Conservation (phyloP, 2,113 vertebrate species). For the Salvator merianae region DNA sequence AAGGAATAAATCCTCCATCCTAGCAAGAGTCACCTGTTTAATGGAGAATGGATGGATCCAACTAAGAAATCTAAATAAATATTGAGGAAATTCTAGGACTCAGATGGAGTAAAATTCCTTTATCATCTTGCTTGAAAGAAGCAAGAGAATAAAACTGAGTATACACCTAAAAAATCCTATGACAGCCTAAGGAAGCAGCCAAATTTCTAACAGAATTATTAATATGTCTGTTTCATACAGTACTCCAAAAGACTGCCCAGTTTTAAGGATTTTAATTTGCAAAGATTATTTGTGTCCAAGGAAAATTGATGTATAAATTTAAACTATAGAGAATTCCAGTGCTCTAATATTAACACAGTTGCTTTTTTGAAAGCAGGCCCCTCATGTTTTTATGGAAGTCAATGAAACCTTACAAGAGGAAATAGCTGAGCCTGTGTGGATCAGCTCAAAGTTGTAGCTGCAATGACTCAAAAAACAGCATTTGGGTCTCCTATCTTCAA, state of each 20-base stretch:
- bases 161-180: neutral
- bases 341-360: neutral
- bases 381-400: neutral
- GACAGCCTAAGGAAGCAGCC: neutral
- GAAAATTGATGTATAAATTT: neutral
- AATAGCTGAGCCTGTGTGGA: neutral
- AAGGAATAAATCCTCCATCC: neutral
- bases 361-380: no score
- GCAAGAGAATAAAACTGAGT: no score
- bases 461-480: neutral
- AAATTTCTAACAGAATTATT: neutral
- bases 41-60: neutral
- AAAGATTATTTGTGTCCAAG: neutral
- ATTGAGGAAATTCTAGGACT: neutral
- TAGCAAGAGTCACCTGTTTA: neutral
- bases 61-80: neutral
- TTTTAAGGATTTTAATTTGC: neutral
- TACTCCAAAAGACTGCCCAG: no score
- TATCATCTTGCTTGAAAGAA: neutral
- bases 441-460: neutral
- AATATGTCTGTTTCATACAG: no score
- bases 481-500: neutral
- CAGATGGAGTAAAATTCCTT: neutral
- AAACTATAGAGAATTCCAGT: neutral
- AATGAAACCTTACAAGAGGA: neutral